phyloP scores from a whole-genome alignment of 2,797 vertebrate species.

The Paratrypauchen microcephalus region DNA sequence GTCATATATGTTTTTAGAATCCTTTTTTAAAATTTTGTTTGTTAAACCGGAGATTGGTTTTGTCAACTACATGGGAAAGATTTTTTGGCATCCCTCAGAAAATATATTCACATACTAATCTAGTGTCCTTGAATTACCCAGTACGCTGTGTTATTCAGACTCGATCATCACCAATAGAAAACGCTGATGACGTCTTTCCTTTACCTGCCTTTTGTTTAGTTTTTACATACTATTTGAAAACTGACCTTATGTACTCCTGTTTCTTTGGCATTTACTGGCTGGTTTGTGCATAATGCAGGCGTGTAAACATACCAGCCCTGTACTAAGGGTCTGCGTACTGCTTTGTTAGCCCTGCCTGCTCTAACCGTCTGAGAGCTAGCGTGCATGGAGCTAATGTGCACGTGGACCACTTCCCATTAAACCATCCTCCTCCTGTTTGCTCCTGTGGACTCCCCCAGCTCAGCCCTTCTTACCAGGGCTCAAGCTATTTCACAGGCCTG shows the following conservation, averaged over 20 bases:
- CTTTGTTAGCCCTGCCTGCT: slow-evolving; percentile 24
- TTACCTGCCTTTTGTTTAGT: background rate
- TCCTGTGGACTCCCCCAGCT: slow-evolving; percentile 39
- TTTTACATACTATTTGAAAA: background rate
- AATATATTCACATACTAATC: no score
- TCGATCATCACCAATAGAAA: background rate
- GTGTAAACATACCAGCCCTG: slow-evolving; percentile 3
- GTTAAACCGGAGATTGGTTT: no score
- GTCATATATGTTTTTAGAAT: no score
- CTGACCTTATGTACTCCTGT: background rate
- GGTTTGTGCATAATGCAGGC: background rate
- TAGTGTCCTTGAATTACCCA: no score
- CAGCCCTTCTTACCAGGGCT: slow-evolving; percentile 52
- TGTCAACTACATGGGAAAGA: no score
- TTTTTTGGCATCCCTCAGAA: no score
- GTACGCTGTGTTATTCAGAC: no score
- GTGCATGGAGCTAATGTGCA: slow-evolving; percentile 20
- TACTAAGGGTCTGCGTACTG: slow-evolving; percentile 24
- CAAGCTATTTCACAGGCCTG: slow-evolving; percentile 62
- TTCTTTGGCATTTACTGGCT: background rate
- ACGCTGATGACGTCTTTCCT: background rate
- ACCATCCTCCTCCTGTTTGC: slow-evolving; percentile 47
- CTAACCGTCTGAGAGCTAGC: slow-evolving; percentile 21
- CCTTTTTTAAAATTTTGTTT: no score
- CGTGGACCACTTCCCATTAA: slow-evolving; percentile 49